Percentiles rank a stretch among this genome's conserved stretches.
Conservation (phyloP, 2,888 invertebrate genomes). For the Eupithecia subfuscata region DNA sequence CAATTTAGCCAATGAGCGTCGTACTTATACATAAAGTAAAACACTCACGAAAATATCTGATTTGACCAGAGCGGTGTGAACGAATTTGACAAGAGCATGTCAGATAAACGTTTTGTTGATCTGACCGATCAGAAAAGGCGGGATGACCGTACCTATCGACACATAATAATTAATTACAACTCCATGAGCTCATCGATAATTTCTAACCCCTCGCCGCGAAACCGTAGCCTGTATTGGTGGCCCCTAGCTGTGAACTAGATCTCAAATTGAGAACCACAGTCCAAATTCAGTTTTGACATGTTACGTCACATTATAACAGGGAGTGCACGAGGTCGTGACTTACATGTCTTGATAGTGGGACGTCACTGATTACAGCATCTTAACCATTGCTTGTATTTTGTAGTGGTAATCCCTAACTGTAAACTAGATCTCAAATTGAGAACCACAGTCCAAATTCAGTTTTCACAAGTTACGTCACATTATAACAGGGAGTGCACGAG, state of each 20-base stretch:
- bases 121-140: no score
- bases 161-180: no score
- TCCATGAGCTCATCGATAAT: no score
- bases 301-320: conserved; percentile 16
- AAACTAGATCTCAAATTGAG: conserved; percentile 7
- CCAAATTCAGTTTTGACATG: neutral
- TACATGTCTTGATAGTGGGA: conserved; percentile 1
- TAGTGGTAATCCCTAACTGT: neutral
- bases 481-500: conserved; percentile 16
- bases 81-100: no score
- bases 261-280: conserved; percentile 20
- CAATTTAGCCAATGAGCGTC: no score
- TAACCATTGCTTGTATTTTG: no score
- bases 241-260: neutral
- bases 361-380: conserved; percentile 2
- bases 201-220: no score
- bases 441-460: conserved; percentile 14
- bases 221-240: neutral
- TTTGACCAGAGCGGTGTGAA: no score
- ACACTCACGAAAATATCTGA: no score
- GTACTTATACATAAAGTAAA: no score
- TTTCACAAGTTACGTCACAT: conserved; percentile 9
- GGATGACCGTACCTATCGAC: no score
- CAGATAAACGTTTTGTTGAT: no score
- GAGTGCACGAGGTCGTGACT: conserved; percentile 18